phyloP scores from a whole-genome alignment of 2,888 invertebrate species.

The Clostera curtula region DNA sequence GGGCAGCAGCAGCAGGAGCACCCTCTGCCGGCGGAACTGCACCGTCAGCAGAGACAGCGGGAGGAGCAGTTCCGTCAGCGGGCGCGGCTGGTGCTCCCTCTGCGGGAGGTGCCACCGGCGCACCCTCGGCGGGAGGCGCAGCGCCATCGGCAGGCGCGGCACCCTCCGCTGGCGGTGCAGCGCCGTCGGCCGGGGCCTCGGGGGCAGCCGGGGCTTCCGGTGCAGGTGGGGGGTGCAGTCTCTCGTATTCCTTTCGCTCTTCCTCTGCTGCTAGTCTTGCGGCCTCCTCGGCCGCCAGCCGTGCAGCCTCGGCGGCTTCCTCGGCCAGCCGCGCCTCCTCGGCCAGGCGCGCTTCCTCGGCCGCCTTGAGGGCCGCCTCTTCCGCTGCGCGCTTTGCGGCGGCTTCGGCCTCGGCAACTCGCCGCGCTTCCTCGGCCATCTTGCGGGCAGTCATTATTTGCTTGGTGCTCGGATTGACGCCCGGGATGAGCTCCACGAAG shows the following conservation, averaged over 20 bases:
- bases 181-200: constrained; percentile 26
- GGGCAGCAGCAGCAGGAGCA: constrained; percentile 27
- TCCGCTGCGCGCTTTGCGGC: constrained; percentile 16
- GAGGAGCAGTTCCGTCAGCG: constrained; percentile 25
- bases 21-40: constrained; percentile 31
- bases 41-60: constrained; percentile 25
- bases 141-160: constrained; percentile 28
- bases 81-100: constrained; percentile 37
- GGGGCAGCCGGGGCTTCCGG: constrained; percentile 19
- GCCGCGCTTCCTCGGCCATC: no score
- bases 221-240: constrained; percentile 29
- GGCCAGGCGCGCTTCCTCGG: constrained; percentile 22
- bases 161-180: constrained; percentile 25
- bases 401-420: constrained; percentile 8
- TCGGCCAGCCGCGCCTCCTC: constrained; percentile 16
- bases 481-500: constrained; percentile 86
- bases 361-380: constrained; percentile 22
- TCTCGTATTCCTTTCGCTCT: constrained; percentile 6
- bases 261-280: constrained; percentile 16
- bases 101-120: constrained; percentile 24
- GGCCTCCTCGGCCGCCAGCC: constrained; percentile 15
- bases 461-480: constrained; percentile 65
- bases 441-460: no score
- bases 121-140: constrained; percentile 21
- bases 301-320: constrained; percentile 10